A percentile compares a stretch with the other conserved stretches of the same genome.
These are phyloP conservation scores for Chrysaora quinquecirrha DNA, from an alignment of 30 jellyfish, hydroid and myxozoan species.

Conservation along the genomic window DNA sequence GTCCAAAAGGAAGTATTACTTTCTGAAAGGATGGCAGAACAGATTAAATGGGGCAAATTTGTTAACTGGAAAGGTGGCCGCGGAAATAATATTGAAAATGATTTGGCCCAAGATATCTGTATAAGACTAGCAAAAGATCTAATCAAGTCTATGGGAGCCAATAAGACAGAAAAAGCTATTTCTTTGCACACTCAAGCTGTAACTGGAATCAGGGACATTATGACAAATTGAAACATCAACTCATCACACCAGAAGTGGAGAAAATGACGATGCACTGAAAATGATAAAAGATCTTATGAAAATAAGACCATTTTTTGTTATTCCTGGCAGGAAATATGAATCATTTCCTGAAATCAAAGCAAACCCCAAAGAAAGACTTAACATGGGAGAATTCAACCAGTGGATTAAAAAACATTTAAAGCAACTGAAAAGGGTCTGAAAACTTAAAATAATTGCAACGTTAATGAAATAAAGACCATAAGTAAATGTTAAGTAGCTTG, in stretches of 20 bases:
- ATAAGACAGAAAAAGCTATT: background rate
- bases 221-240: background rate
- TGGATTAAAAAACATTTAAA: background rate
- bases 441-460: too few species aligned
- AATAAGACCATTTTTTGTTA: background rate
- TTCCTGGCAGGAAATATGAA: conserved; percentile 6
- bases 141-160: background rate
- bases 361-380: background rate
- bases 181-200: background rate
- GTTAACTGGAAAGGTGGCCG: conserved; percentile 8
- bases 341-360: conserved; percentile 21
- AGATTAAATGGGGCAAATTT: conserved; percentile 2
- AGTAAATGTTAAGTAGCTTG: too few species aligned
- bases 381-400: background rate
- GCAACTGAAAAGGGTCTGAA: background rate
- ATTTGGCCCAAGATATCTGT: conserved; percentile 13
- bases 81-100: conserved; percentile 11
- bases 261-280: background rate
- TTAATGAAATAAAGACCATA: too few species aligned
- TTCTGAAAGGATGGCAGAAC: background rate
- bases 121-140: background rate
- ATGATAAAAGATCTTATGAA: background rate
- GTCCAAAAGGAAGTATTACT: background rate
- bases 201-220: background rate
- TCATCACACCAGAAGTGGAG: background rate